Conservation (phyloP, 2,113 vertebrate genomes). For the Nansenia antarctica region DNA sequence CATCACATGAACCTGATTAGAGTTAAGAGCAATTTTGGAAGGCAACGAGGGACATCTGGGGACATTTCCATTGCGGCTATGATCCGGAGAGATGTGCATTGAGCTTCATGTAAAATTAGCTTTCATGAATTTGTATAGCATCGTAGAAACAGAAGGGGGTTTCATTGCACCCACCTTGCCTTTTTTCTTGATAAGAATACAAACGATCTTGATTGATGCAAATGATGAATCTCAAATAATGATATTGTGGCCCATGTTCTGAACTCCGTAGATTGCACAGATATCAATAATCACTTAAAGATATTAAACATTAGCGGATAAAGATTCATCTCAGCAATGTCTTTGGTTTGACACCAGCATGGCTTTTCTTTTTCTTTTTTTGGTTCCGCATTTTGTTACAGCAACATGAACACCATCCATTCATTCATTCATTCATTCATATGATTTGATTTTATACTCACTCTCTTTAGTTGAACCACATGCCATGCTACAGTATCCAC, state of each 20-base stretch:
- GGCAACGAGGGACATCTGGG: conserved; percentile 35
- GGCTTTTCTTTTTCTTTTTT: conserved; percentile 30
- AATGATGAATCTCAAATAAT: conserved; percentile 31
- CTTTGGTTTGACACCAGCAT: conserved; percentile 45
- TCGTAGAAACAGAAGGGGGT: conserved; percentile 52
- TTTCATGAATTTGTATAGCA: conserved; percentile 66
- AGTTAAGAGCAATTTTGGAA: conserved; percentile 50
- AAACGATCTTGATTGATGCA: too few relatives aligned
- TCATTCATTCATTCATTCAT: background rate
- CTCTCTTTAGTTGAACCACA: conserved; percentile 13
- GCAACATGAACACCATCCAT: conserved; percentile 17
- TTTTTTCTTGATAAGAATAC: conserved; percentile 28
- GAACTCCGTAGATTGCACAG: conserved; percentile 59
- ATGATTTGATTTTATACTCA: conserved; percentile 11
- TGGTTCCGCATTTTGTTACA: conserved; percentile 9
- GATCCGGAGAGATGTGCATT: conserved; percentile 47
- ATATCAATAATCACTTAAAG: conserved; percentile 34
- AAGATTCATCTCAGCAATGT: conserved; percentile 52
- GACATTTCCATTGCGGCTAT: conserved; percentile 49
- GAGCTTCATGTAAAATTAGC: conserved; percentile 48
- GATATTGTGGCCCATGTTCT: conserved; percentile 47
- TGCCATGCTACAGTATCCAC: background rate
- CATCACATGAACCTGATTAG: conserved; percentile 41
- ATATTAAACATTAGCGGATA: conserved; percentile 45
- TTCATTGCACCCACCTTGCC: conserved; percentile 56